Percentiles rank a stretch among this genome's conserved stretches.
Evolutionary conservation across 2,888 invertebrate species (phyloP).

Genomic region (Odontocerum albicorne): DNA sequence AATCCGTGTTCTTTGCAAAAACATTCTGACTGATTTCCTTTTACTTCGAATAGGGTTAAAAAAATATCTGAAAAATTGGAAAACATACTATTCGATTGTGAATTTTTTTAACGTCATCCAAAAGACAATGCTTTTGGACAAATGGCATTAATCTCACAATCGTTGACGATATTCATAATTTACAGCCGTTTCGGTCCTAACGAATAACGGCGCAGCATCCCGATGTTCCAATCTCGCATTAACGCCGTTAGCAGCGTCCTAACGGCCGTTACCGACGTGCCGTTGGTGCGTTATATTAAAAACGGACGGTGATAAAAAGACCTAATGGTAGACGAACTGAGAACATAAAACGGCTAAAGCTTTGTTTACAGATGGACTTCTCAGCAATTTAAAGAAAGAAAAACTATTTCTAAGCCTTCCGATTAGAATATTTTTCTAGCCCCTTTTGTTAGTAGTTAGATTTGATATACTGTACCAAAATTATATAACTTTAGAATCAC

Average conservation of each 20-base stretch:
- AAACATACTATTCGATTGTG: no score
- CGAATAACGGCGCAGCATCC: slow-evolving; percentile 12
- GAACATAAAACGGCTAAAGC: neutral
- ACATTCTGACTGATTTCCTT: no score
- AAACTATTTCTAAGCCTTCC: no score
- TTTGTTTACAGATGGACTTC: slow-evolving; percentile 1
- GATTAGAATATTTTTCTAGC: no score
- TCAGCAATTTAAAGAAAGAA: neutral
- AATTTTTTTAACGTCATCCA: no score
- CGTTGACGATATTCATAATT: neutral
- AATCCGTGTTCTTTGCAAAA: no score
- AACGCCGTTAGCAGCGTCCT: slow-evolving; percentile 30
- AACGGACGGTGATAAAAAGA: slow-evolving; percentile 31
- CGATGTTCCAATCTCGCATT: slow-evolving; percentile 19
- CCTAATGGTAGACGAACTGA: slow-evolving; percentile 10
- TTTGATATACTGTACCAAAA: no score
- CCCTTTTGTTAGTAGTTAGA: no score
- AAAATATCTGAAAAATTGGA: no score
- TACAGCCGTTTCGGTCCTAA: neutral
- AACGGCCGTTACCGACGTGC: slow-evolving; percentile 31
- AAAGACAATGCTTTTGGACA: no score
- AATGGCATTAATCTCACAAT: neutral
- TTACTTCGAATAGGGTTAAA: no score
- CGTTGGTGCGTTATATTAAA: slow-evolving; percentile 30
- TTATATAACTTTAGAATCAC: no score